Evolutionary conservation across 1,140 invertebrate genomes (phyloP), one percentile per base, ranked within the genome.

Genomic region (Trichonephila inaurata): DNA sequence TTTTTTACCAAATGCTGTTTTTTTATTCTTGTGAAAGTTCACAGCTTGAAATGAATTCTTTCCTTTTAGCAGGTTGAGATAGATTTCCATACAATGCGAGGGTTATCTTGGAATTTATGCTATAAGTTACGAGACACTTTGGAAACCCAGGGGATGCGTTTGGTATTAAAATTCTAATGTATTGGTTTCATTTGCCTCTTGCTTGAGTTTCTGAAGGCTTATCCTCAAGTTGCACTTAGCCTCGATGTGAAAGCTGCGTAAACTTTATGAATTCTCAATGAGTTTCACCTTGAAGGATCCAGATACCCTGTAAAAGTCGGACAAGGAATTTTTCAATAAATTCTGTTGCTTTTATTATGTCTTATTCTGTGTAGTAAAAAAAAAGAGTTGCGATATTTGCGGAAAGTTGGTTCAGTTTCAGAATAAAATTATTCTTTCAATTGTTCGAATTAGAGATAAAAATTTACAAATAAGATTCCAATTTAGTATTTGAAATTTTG

Each of bases 51-150:
- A 77, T 77, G 33, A 77, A 77, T 77, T 77, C 72, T 28, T 12
- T 28, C 28, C 72, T 77, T 77, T 77, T 77, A 77, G 72, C 72
- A 77, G 72, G 14, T 40, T 40, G 33, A 28, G 33, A 16, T 7
- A 40, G 28, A 77, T 77, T 77, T 33, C 72, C 72, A 77, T 77
- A 77, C 72, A 77, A 77, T 77, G 72, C n/a, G 51, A 51, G 51
- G 0, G 51, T 51, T 51, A 64, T 19, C 5, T 19, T 18, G 28
- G 72, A 77, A 33, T 77, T 77, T 77, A 77, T 40, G 72, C 24
- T 24, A 77, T 77, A 40, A 77, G 72, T 77, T 77, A 77, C 24
- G 72, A 77, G 24, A 14, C 72, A 16, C 16, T 77, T 28, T 40
- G 24, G 28, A 77, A 40, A 14, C 24, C 12, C 3, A 69, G 28